A percentile compares a stretch with the other conserved stretches of the same genome.
phyloP scores from a whole-genome alignment of 2,113 vertebrate species.

The Hystrix cristata region DNA sequence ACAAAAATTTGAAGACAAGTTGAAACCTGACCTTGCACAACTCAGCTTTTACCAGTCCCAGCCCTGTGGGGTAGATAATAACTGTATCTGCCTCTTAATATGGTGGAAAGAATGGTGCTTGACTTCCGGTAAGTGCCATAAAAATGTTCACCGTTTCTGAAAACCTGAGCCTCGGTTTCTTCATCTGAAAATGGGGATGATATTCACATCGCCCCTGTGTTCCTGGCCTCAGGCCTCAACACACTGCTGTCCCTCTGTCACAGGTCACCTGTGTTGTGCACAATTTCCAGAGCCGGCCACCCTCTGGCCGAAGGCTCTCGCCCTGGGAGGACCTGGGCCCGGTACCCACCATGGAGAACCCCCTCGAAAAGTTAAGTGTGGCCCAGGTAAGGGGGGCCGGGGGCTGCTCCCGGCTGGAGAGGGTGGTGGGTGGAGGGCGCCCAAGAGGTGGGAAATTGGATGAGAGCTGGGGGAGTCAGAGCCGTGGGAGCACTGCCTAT shows the following conservation, averaged over 20 bases:
- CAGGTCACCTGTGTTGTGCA: slow-evolving; percentile 88
- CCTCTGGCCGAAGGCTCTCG: slow-evolving; percentile 59
- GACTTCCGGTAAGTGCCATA: no score
- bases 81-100: not conserved
- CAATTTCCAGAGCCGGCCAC: slow-evolving; percentile 84
- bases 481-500: not conserved
- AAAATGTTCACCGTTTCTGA: not conserved
- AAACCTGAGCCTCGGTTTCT: slow-evolving; percentile 40
- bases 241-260: not conserved
- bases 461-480: not conserved
- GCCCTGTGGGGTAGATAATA: not conserved
- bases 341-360: slow-evolving; percentile 91
- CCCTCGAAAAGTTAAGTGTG: slow-evolving; percentile 96
- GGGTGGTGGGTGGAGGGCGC: slow-evolving; percentile 66
- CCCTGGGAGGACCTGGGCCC: slow-evolving; percentile 86
- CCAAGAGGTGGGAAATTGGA: not conserved
- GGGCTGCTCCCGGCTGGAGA: slow-evolving; percentile 75
- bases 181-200: not conserved
- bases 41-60: not conserved
- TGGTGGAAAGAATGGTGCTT: not conserved
- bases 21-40: not conserved
- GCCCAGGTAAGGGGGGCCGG: slow-evolving; percentile 93
- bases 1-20: not conserved
- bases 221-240: not conserved
- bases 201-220: not conserved